Base-by-base conservation (phyloP, 2,113 vertebrate genomes). In the Fulica atra region DNA sequence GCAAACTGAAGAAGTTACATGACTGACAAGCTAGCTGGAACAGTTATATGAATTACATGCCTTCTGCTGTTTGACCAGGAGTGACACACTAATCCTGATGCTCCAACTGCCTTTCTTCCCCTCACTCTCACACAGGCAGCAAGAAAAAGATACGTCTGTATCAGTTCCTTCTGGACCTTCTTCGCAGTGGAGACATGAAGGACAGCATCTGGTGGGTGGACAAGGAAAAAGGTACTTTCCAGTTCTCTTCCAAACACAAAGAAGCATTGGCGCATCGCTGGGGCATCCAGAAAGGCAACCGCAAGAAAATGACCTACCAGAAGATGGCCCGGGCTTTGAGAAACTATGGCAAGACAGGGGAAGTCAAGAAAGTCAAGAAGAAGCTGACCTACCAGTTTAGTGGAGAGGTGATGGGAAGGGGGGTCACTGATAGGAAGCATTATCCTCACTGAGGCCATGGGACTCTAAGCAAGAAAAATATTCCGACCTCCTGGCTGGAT, bases 151-250 rank as follows among this genome's bases (percentile, higher is more conserved):
- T 99, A 87, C 99, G 99, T 54, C 96, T 99, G 72, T 99, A 99
- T 96, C 99, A 99, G 98, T 99, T 99, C 97, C 99, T 99, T 96
- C 97, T 99, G 93, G 99, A 99, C 96, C 99, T 99, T 90, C 98
- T 99, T 93, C 98, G 98, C 87, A 99, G 98, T 3, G 99, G 99
- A 50, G 99, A 99, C 92, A 99, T 99, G 99, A 99, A 99, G 97
- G 99, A 99, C 92, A 99, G 99, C 98, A 99, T 99, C 98, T 99
- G 99, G 99, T 99, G 99, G 99, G 99, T 99, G 94, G 99, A 99
- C 98, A 99, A 99, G 97, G 99, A 99, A 95, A 99, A 99, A 94
- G 99, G 99, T 94, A 99, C 99, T 88, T 99, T 99, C 97, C 99
- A 99, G 98, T 99, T 99, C 98, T 99, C 99, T 19, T 99, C 99